Percentiles rank a stretch among this genome's conserved stretches.
Evolutionary conservation across 2,113 vertebrate species (phyloP).

Genomic region (Aegypius monachus): DNA sequence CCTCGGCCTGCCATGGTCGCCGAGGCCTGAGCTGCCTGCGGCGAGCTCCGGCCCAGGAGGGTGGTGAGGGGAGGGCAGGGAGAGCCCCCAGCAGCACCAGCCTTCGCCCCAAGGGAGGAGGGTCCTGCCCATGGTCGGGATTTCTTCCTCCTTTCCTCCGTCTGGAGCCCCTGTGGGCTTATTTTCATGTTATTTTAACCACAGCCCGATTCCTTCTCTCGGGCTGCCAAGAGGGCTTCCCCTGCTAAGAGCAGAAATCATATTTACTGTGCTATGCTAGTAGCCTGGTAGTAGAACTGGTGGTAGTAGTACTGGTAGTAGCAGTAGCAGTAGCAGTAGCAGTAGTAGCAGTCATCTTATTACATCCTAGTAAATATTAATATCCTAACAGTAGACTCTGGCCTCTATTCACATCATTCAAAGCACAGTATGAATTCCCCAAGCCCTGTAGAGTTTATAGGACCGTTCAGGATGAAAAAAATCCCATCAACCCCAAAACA

Average conservation of each 20-base stretch:
- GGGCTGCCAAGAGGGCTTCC: fast-evolving
- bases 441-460: background rate
- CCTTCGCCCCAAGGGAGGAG: background rate
- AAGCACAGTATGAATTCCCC: background rate
- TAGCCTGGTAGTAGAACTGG: background rate
- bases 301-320: too few relatives aligned
- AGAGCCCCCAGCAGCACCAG: fast-evolving
- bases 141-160: background rate
- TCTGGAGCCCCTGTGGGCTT: background rate
- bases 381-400: background rate
- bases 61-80: background rate
- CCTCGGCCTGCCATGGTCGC: fast-evolving
- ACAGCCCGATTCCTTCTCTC: background rate
- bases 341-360: background rate
- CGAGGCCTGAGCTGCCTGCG: background rate
- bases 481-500: background rate
- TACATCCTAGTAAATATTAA: background rate
- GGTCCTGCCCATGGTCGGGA: too few relatives aligned
- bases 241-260: background rate
- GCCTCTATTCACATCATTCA: fast-evolving
- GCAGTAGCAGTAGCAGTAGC: background rate
- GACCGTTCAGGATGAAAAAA: background rate
- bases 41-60: background rate
- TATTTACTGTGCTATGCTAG: background rate
- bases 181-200: background rate